phyloP scores from a whole-genome alignment of 2,797 vertebrate genomes.

The Phyllotis vaccarum region DNA sequence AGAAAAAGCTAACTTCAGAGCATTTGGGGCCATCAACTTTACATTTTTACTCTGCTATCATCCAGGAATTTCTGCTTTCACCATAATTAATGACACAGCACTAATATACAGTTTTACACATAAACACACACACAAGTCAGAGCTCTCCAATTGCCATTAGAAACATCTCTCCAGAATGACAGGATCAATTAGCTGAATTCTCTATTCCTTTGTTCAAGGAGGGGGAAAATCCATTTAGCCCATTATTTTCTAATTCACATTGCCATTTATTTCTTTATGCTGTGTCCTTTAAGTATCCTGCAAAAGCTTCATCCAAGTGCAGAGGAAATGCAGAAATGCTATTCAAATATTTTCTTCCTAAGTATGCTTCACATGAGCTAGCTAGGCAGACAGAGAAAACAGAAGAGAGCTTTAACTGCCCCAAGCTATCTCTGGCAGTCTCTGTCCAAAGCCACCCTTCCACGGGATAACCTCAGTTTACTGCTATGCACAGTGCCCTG shows the following conservation, averaged over 20 bases:
- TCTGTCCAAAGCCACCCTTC: neutral
- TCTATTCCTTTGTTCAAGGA: neutral
- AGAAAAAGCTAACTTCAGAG: neutral
- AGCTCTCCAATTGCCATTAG: neutral
- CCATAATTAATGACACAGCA: constrained; percentile 17
- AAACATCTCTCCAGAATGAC: neutral
- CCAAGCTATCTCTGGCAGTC: neutral
- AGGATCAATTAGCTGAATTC: neutral
- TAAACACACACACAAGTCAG: neutral
- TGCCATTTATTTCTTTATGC: neutral
- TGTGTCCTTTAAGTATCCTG: neutral
- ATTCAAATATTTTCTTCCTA: neutral
- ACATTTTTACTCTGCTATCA: constrained; percentile 4
- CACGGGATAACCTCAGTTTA: neutral
- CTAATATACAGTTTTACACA: neutral
- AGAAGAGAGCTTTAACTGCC: neutral
- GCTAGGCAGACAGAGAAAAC: neutral
- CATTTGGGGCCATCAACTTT: neutral
- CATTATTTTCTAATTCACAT: neutral
- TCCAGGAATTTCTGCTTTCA: constrained; percentile 3
- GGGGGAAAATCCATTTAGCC: neutral
- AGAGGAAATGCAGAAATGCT: constrained; percentile 4
- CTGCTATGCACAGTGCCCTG: neutral
- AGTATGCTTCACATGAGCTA: neutral
- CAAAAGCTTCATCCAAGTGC: neutral